Percentiles rank a stretch among this genome's conserved stretches.
Evolutionary conservation across 2,888 invertebrate species (phyloP).

Genomic region (Chrysolina oricalcia): DNA sequence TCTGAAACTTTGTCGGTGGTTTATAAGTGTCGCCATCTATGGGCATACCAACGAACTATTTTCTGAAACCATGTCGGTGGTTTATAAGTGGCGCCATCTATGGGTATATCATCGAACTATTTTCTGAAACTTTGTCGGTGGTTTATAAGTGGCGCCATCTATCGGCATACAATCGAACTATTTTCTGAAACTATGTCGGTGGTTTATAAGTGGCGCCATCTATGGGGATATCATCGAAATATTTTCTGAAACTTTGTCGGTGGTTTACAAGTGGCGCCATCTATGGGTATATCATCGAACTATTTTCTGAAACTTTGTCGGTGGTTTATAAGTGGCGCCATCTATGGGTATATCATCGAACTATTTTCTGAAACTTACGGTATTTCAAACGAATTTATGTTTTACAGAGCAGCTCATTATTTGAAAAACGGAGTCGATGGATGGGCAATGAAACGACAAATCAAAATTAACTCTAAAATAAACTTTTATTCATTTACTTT

Average conservation of each 20-base stretch:
- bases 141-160: neutral
- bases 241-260: neutral
- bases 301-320: too few species aligned
- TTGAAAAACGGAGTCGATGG: neutral
- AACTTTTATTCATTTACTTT: constrained; percentile 50
- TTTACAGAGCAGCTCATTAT: too few species aligned
- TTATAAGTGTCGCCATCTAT: neutral
- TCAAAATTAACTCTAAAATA: constrained; percentile 51
- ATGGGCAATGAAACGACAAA: neutral
- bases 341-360: neutral
- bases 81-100: neutral
- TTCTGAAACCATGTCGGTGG: neutral
- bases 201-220: neutral
- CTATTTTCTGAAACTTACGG: too few species aligned
- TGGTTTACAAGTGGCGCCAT: neutral
- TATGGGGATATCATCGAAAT: neutral
- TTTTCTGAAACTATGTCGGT: neutral
- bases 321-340: neutral
- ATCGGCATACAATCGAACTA: neutral
- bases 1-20: neutral
- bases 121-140: neutral
- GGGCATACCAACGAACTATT: neutral
- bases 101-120: neutral
- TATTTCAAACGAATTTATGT: too few species aligned
- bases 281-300: neutral